Base-by-base conservation (phyloP, 2,797 vertebrate genomes). In the Jordanella pulchra region DNA sequence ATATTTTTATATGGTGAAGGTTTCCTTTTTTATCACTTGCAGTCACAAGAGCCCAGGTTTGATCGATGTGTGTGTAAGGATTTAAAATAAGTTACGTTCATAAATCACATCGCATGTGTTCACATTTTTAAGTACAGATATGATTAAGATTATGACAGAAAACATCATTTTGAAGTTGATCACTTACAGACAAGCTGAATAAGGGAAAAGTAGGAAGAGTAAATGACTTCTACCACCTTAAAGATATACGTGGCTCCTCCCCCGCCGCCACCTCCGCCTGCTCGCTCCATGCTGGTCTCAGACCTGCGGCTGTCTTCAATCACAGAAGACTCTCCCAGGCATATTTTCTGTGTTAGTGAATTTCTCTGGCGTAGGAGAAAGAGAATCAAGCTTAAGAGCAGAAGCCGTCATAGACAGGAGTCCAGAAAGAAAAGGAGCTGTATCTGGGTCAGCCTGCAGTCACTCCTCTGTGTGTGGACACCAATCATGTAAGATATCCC, bases 191-290 rank as follows among this genome's bases (percentile, higher is more conserved):
- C 4, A 48, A 21, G 18, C 15, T 48, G 47, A 48, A 48, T 4
- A 39, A 39, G 21, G 35, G 48, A 39, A 13, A 3, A 21, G 23
- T 9, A 51, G 23, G 18, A 4, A 35, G 28, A 5, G 14, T 3
- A 67, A 65, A 15, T 30, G 5, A 69, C 23, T 64, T 44, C 18
- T 13, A 35, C 88, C 92, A 96, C 96, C 92, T 93, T 95, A 75
- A 96, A 99, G 82, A 97, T 87, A 47, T 93, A 96, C 1, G 96
- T 97, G 82, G 96, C 95, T 67, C 96, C 96, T 17, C 97, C 96
- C 28, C 97, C 97, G 2, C 96, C 96, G 0, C 97, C 96, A 79
- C 96, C 96, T 66, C 97, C 97, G 27, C 96, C 96, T 2, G 95
- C 95, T 96, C 95, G 96, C 73, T 95, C 92, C 1, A 60, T 75